Evolutionary conservation across 1,140 invertebrate species (phyloP), one percentile per base, ranked within the genome.

Genomic region (Thaumetopoea pityocampa): DNA sequence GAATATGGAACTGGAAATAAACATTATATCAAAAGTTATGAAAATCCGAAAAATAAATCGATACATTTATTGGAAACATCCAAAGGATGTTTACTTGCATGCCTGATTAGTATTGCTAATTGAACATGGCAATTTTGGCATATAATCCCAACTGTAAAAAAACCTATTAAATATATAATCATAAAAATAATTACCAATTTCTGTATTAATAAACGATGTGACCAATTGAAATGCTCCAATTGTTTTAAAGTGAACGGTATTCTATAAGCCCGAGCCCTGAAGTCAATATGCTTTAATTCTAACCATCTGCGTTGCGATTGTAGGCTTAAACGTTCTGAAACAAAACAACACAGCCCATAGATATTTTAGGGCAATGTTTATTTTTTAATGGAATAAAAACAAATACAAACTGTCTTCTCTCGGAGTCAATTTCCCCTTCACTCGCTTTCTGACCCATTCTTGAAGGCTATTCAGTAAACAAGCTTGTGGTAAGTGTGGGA

Each of bases 181-280:
- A 34, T 17, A 23, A 24, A 35, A 38, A 50, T 42, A 15, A 12
- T n/a, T 60, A 78, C 77, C 66, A 81, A 37, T 33, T 55, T 66
- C 46, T 81, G 73, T 0, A 78, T 40, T n/a, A 67, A 38, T 11
- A 65, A 19, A 9, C 74, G 50, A 41, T 80, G 66, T 15, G 67
- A 64, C 79, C 79, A 84, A 33, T 65, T 74, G 43, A 84, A 67
- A 14, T 73, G 38, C 15, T 72, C 35, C 9, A 81, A 41, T 40
- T 82, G 52, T 24, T 79, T 71, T 6, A 64, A 28, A 8, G 69
- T 72, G 10, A 84, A 82, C 8, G 78, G 80, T 51, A 84, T 71
- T 26, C 47, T 60, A 20, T 65, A 76, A 0, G 77, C 74, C 10
- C 58, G 55, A 0, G 65, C 70, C 50, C 67, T 62, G 42, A 77